Percentiles rank a stretch among this genome's conserved stretches.
Conservation (phyloP, 2,113 vertebrate genomes). For the Planiliza haematocheilus region DNA sequence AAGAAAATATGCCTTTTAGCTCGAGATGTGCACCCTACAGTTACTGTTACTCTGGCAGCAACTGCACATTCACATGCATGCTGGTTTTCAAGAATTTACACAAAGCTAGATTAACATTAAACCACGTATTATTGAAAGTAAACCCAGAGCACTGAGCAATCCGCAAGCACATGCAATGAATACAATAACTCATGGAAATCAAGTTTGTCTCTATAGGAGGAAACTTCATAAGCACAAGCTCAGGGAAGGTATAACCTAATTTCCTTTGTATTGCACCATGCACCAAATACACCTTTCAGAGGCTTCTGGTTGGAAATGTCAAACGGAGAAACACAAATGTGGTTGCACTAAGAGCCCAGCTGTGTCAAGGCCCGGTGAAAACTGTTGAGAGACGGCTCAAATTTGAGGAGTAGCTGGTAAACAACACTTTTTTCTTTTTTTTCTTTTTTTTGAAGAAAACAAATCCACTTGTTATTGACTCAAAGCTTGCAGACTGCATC, state of each 20-base stretch:
- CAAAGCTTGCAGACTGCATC: conserved; percentile 41
- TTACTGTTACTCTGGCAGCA: background rate
- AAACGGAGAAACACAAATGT: conserved; percentile 1
- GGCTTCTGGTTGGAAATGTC: background rate
- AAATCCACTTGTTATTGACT: conserved; percentile 75
- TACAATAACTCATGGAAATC: conserved; percentile 27
- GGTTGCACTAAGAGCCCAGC: background rate
- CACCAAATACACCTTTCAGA: conserved; percentile 45
- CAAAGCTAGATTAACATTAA: conserved; percentile 22
- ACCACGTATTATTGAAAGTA: conserved; percentile 26
- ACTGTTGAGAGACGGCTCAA: conserved; percentile 60
- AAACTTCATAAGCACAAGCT: conserved; percentile 46
- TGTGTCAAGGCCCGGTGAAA: conserved; percentile 36
- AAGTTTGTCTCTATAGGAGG: conserved; percentile 28
- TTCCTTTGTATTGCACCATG: conserved; percentile 58
- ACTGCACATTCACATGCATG: background rate
- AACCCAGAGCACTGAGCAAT: conserved; percentile 22
- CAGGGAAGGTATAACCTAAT: conserved; percentile 41
- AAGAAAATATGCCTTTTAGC: conserved; percentile 25
- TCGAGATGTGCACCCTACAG: background rate
- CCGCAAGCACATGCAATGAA: conserved; percentile 8
- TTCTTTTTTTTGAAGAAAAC: conserved; percentile 70
- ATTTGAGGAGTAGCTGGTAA: conserved; percentile 68
- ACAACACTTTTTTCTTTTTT: conserved; percentile 64
- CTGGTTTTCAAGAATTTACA: conserved; percentile 19